A percentile compares a stretch with the other conserved stretches of the same genome.
phyloP scores from a whole-genome alignment of 2,888 invertebrate genomes.

The Agapetus fuscipes region DNA sequence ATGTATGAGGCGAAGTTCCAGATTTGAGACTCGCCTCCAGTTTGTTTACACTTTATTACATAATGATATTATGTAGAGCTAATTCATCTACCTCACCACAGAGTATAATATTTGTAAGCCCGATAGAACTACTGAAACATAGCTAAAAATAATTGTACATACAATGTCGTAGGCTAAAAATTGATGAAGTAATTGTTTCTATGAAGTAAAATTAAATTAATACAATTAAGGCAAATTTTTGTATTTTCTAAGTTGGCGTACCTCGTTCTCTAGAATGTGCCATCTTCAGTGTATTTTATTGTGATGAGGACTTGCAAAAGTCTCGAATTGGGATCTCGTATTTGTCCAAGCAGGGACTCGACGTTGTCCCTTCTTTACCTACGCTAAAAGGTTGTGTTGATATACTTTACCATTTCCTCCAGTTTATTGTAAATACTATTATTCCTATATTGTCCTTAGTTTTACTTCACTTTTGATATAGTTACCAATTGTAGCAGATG shows the following conservation, averaged over 20 bases:
- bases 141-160: slow-evolving; percentile 14
- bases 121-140: neutral
- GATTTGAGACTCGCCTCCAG: slow-evolving; percentile 5
- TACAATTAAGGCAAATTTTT: slow-evolving; percentile 14
- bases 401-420: slow-evolving; percentile 10
- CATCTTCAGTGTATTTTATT: too few species aligned
- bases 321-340: too few species aligned
- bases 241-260: slow-evolving; percentile 4
- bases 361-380: neutral
- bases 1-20: too few species aligned
- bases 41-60: too few species aligned
- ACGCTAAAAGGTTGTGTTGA: slow-evolving; percentile 12
- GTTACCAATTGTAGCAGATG: slow-evolving; percentile 17
- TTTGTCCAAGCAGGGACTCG: neutral
- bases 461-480: slow-evolving; percentile 10
- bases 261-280: neutral
- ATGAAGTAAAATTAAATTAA: slow-evolving; percentile 7
- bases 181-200: slow-evolving; percentile 13
- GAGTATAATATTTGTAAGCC: slow-evolving; percentile 3
- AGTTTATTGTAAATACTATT: slow-evolving; percentile 12
- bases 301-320: too few species aligned
- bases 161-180: slow-evolving; percentile 14
- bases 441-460: slow-evolving; percentile 5
- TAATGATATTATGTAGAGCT: too few species aligned
- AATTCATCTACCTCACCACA: slow-evolving; percentile 18